Evolutionary conservation across 2,797 vertebrate species (phyloP).

Genomic region (Malacoraja senta): DNA sequence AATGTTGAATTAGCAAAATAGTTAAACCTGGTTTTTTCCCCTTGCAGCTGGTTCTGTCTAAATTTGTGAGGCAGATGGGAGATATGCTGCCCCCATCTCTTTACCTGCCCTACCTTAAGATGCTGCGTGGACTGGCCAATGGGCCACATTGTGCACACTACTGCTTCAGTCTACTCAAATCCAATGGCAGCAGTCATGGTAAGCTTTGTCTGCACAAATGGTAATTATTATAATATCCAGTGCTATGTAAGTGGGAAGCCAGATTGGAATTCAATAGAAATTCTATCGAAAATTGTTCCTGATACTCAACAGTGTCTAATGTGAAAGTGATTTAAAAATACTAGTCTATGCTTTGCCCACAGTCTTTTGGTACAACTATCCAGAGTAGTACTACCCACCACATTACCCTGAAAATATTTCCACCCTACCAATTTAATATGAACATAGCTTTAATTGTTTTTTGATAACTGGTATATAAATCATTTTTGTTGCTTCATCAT

Average conservation of each 20-base stretch:
- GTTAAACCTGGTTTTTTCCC: slow-evolving; percentile 41
- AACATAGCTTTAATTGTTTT: too few species aligned
- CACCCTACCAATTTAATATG: neutral
- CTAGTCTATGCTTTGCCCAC: neutral
- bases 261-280: too few species aligned
- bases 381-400: neutral
- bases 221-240: neutral
- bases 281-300: neutral
- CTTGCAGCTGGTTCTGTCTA: slow-evolving; percentile 89
- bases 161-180: slow-evolving; percentile 92
- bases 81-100: slow-evolving; percentile 89
- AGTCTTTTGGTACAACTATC: neutral
- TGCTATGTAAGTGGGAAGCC: neutral
- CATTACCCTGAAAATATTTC: neutral
- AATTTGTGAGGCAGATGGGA: slow-evolving; percentile 98
- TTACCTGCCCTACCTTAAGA: slow-evolving; percentile 88
- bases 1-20: slow-evolving; percentile 4
- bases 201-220: slow-evolving; percentile 49
- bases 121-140: slow-evolving; percentile 85
- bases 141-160: slow-evolving; percentile 93
- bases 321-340: neutral
- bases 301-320: neutral
- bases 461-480: too few species aligned
- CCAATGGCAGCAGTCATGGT: slow-evolving; percentile 89
- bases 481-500: too few species aligned